Evolutionary conservation across 2,113 vertebrate species (phyloP).

Genomic region (Ondatra zibethicus): DNA sequence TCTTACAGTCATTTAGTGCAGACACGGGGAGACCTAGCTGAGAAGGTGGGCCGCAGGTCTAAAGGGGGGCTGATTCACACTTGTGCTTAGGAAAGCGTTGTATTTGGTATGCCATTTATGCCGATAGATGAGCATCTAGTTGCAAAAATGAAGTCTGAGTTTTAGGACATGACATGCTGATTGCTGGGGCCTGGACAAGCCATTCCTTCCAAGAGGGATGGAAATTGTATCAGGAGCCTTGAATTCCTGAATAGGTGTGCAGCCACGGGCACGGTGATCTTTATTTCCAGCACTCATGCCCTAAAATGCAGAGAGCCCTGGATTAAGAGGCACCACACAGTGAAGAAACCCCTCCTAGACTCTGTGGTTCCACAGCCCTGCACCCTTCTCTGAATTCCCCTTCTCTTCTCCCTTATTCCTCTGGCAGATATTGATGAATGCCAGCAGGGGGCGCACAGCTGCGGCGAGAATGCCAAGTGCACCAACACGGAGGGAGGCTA

Average conservation of each 20-base stretch:
- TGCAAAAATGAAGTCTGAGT: not conserved
- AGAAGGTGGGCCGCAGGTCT: not conserved
- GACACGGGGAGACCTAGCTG: not conserved
- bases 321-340: not conserved
- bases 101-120: not conserved
- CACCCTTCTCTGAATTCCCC: not conserved
- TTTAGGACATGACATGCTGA: not conserved
- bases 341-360: not conserved
- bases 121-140: not conserved
- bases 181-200: not conserved
- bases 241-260: not conserved
- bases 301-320: not conserved
- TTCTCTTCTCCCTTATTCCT: not conserved
- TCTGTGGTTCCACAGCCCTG: not conserved
- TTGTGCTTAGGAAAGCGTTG: not conserved
- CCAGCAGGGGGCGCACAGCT: slow-evolving; percentile 83
- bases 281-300: not conserved
- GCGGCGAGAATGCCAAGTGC: slow-evolving; percentile 86
- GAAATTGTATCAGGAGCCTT: not conserved
- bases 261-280: not conserved
- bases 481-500: slow-evolving; percentile 87
- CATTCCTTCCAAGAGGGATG: not conserved
- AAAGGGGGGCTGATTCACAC: not conserved
- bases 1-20: not conserved
- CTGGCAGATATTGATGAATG: slow-evolving; percentile 90